Evolutionary conservation across 2,888 invertebrate species (phyloP).

Genomic region (Ypsolopha sequella): DNA sequence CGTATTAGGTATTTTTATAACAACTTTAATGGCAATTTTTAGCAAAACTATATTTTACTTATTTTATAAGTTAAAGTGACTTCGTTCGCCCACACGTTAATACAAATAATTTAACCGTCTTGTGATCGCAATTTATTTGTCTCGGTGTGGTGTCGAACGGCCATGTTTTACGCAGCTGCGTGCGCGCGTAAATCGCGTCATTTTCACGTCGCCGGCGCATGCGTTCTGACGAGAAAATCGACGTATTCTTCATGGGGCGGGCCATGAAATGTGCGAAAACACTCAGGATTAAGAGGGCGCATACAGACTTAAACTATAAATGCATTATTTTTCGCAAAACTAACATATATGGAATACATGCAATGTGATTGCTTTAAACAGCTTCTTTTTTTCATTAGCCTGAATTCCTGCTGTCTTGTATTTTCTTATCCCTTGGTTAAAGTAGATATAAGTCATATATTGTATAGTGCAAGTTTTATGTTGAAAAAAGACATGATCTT

Average conservation of each 20-base stretch:
- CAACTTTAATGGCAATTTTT: background rate
- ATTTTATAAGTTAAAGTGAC: too few relatives aligned
- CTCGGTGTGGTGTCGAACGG: background rate
- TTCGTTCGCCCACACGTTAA: background rate
- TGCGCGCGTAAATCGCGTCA: slow-evolving; percentile 36
- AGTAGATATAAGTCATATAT: too few relatives aligned
- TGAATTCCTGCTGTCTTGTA: too few relatives aligned
- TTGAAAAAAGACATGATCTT: too few relatives aligned
- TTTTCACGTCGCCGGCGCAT: slow-evolving; percentile 32
- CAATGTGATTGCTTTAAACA: too few relatives aligned
- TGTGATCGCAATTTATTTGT: background rate
- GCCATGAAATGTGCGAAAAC: slow-evolving; percentile 11
- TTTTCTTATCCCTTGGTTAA: too few relatives aligned
- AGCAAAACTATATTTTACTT: background rate
- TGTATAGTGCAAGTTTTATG: too few relatives aligned
- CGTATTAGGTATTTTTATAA: background rate
- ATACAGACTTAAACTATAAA: background rate
- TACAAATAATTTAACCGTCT: background rate
- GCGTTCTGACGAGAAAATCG: slow-evolving; percentile 39
- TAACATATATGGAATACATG: too few relatives aligned
- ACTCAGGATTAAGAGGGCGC: background rate
- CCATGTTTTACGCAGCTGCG: background rate
- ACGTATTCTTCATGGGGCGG: slow-evolving; percentile 24
- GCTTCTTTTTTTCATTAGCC: too few relatives aligned
- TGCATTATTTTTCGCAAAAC: too few relatives aligned